Conservation (phyloP, 2,888 invertebrate genomes). For the Lithophane socia region DNA sequence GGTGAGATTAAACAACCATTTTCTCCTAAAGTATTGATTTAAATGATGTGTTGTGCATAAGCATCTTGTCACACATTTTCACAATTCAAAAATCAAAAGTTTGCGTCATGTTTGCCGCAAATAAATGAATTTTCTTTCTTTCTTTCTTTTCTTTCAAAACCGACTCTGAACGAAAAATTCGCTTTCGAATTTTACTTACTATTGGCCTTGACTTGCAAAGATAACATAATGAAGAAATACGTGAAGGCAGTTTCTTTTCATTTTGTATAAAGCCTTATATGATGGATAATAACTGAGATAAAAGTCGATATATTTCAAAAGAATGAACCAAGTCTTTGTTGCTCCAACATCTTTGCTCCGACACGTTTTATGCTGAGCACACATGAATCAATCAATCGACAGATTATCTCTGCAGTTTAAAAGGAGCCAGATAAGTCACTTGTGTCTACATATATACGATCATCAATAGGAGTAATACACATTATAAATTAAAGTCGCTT, state of each 20-base stretch:
- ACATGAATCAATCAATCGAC: not conserved
- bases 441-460: not conserved
- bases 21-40: not conserved
- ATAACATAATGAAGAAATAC: constrained; percentile 22
- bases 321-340: constrained; percentile 25
- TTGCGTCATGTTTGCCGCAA: too few species aligned
- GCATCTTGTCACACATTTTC: not conserved
- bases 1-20: not conserved
- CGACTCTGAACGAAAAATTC: not conserved
- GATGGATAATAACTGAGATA: constrained; percentile 38
- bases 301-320: constrained; percentile 3
- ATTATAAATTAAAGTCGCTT: too few species aligned
- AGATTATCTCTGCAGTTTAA: not conserved
- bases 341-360: not conserved
- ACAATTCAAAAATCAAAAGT: too few species aligned
- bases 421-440: not conserved
- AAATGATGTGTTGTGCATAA: not conserved
- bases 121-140: too few species aligned
- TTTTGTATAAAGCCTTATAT: constrained; percentile 4
- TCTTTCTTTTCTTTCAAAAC: not conserved
- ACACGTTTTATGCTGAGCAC: not conserved
- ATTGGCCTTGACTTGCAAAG: not conserved
- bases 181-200: not conserved
- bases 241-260: constrained; percentile 21
- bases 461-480: not conserved